phyloP scores from a whole-genome alignment of 2,797 vertebrate genomes.

The Aldrovandia affinis region DNA sequence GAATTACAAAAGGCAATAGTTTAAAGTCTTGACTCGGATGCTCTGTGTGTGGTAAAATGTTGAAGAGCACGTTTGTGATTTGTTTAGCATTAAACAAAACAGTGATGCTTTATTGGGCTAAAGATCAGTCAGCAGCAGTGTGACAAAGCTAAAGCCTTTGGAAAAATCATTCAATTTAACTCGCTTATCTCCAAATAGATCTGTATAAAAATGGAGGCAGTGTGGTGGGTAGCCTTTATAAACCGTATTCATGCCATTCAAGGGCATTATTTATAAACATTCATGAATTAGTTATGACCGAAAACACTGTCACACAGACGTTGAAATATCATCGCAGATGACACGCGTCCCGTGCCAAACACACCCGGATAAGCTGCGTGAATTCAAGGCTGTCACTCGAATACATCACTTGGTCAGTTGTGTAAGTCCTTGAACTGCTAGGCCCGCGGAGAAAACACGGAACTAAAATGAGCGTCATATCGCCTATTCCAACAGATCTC shows the following conservation, averaged over 20 bases:
- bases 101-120: neutral
- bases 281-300: constrained; percentile 30
- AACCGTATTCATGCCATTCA: neutral
- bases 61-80: neutral
- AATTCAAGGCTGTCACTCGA: constrained; percentile 64
- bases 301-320: constrained; percentile 29
- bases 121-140: neutral
- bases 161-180: neutral
- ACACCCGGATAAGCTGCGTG: constrained; percentile 44
- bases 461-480: constrained; percentile 31
- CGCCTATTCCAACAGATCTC: neutral
- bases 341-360: constrained; percentile 39
- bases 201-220: neutral
- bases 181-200: neutral
- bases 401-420: constrained; percentile 62
- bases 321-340: constrained; percentile 38
- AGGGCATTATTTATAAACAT: constrained; percentile 18
- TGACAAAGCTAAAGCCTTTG: constrained; percentile 1
- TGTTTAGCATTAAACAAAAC: neutral
- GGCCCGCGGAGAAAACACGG: constrained; percentile 61
- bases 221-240: neutral
- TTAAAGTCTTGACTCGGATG: neutral
- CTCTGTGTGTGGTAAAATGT: neutral
- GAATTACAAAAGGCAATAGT: neutral
- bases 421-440: constrained; percentile 75